These are phyloP conservation scores for Hippasteria phrygiana DNA, from an alignment of 53 echinoderm and acorn worm genomes.

Conservation along the genomic window DNA sequence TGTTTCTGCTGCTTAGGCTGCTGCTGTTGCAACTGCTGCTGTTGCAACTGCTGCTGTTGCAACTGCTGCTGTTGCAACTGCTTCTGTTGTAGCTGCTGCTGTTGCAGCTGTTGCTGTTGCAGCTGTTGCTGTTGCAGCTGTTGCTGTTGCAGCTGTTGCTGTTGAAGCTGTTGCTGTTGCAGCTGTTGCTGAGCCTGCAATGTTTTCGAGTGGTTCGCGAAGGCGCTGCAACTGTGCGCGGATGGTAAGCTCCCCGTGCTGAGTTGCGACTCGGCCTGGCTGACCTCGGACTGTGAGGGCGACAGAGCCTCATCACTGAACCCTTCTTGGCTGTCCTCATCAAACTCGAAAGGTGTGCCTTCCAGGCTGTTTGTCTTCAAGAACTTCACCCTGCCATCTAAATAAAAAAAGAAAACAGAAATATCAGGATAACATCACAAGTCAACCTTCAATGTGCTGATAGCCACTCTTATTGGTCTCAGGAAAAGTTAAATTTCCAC, in stretches of 20 bases:
- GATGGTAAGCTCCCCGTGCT: conserved; percentile 57
- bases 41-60: conserved; percentile 43
- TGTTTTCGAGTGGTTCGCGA: conserved; percentile 27
- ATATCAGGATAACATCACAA: background rate
- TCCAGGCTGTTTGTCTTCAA: conserved; percentile 86
- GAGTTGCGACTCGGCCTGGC: conserved; percentile 60
- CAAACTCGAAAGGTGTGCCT: conserved; percentile 67
- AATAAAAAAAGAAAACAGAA: conserved; percentile 21
- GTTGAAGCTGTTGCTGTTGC: conserved; percentile 34
- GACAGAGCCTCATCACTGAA: conserved; percentile 84
- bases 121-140: conserved; percentile 54
- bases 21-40: conserved; percentile 38
- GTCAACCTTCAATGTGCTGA: background rate
- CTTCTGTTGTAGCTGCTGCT: conserved; percentile 41
- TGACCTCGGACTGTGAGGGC: conserved; percentile 85
- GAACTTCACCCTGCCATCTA: conserved; percentile 95
- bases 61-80: conserved; percentile 40
- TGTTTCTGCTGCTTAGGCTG: conserved; percentile 37
- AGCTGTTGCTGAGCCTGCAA: conserved; percentile 28
- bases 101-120: conserved; percentile 37
- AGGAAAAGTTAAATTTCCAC: background rate
- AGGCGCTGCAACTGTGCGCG: conserved; percentile 23
- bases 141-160: conserved; percentile 40
- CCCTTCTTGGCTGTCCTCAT: conserved; percentile 85
- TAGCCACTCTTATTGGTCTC: background rate